Percentiles rank a stretch among this genome's conserved stretches.
These are phyloP conservation scores for Leptinotarsa rubiginosa DNA, from an alignment of 2,888 invertebrate genomes.

Conservation along the genomic window DNA sequence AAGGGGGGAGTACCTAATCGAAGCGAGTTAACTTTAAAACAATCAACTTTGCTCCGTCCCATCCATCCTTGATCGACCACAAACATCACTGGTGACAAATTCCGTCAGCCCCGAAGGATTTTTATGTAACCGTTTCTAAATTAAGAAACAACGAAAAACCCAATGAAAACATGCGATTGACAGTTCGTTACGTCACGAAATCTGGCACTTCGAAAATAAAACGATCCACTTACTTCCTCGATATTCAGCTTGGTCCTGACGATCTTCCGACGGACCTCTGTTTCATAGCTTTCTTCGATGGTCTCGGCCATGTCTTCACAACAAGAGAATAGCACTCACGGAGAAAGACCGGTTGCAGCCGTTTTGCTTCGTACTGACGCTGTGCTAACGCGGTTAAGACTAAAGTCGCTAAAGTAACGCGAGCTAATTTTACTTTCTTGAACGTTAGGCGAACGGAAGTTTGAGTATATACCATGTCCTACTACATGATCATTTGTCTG, in stretches of 20 bases:
- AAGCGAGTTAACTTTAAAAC: too few relatives aligned
- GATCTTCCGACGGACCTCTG: conserved; percentile 77
- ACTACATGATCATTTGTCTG: conserved; percentile 39
- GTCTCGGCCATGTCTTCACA: conserved; percentile 72
- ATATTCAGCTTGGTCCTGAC: conserved; percentile 78
- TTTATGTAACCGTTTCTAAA: conserved; percentile 15
- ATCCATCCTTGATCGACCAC: too few relatives aligned
- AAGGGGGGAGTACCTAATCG: too few relatives aligned
- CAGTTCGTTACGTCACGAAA: conserved; percentile 14
- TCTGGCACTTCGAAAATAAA: neutral
- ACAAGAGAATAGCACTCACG: conserved; percentile 28
- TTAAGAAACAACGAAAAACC: neutral
- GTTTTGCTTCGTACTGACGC: conserved; percentile 55
- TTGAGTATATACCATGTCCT: conserved; percentile 36
- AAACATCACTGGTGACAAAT: neutral
- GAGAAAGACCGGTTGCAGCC: conserved; percentile 38
- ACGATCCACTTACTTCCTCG: conserved; percentile 74
- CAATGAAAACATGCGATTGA: conserved; percentile 11
- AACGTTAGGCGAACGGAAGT: conserved; percentile 36
- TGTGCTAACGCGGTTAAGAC: conserved; percentile 60
- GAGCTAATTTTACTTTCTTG: conserved; percentile 40
- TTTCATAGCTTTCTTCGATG: conserved; percentile 78
- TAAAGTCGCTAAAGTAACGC: conserved; percentile 49
- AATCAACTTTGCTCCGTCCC: too few relatives aligned
- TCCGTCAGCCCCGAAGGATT: neutral